Conservation (phyloP, 2,888 invertebrate genomes). For the Omphaloscelis lunosa region DNA sequence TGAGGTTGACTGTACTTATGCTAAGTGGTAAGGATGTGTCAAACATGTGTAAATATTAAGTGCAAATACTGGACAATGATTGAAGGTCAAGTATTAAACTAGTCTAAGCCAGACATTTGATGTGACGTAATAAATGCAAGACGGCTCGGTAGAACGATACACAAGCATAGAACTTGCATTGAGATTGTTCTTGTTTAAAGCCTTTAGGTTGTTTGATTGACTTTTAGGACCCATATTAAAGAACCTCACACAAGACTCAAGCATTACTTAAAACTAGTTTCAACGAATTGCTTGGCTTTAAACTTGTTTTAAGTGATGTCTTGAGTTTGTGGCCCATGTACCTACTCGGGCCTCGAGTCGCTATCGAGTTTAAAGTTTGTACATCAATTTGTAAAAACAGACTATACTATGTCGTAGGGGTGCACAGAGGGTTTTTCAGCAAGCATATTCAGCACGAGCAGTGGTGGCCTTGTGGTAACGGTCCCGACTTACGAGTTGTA, state of each 20-base stretch:
- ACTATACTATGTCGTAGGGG: background rate
- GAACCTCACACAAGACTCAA: background rate
- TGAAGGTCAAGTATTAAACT: constrained; percentile 14
- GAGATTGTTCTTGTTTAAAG: background rate
- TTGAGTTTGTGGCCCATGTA: background rate
- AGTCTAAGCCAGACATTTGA: background rate
- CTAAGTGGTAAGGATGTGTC: background rate
- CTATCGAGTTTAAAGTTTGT: background rate
- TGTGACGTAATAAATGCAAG: constrained; percentile 1
- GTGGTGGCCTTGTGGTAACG: too few species aligned
- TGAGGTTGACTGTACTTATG: background rate
- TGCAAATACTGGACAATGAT: constrained; percentile 24
- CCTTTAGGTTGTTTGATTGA: background rate
- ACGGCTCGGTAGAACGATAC: background rate
- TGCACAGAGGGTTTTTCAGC: background rate
- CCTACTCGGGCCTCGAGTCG: too few species aligned
- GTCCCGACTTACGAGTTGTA: too few species aligned
- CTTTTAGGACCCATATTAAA: background rate
- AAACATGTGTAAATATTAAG: constrained; percentile 4
- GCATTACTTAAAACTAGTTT: background rate
- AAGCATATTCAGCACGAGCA: background rate
- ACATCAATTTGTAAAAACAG: background rate
- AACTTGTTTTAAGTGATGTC: background rate
- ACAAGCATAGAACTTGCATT: background rate
- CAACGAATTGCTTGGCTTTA: background rate